Evolutionary conservation across 53 echinoderm and acorn worm genomes (phyloP).

Genomic region (Holothuria scabra): DNA sequence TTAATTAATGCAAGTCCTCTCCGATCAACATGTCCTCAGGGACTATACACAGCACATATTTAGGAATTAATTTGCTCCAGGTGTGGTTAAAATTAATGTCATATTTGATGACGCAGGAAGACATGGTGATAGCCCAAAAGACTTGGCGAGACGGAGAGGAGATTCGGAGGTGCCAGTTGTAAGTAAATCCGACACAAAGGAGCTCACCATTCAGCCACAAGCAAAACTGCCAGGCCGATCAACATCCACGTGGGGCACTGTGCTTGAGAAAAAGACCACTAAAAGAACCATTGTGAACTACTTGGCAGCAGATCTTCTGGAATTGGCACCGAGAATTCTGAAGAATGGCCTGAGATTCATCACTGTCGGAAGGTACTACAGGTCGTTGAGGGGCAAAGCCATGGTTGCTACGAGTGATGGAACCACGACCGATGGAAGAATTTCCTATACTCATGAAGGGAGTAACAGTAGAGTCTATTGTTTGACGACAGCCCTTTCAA

Average conservation of each 20-base stretch:
- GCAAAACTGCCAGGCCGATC: conserved; percentile 3
- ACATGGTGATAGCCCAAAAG: conserved; percentile 51
- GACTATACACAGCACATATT: conserved; percentile 39
- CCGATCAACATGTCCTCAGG: conserved; percentile 1
- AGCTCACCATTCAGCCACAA: background rate
- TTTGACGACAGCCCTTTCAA: background rate
- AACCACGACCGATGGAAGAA: conserved; percentile 37
- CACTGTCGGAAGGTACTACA: conserved; percentile 30
- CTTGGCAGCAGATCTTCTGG: background rate
- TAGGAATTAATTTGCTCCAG: background rate
- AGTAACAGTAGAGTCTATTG: conserved; percentile 39
- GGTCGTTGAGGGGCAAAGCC: conserved; percentile 3
- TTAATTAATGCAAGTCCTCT: conserved; percentile 56
- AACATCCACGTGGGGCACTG: background rate
- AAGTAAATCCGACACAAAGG: too few species aligned
- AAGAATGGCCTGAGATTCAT: conserved; percentile 13
- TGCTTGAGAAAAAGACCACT: background rate
- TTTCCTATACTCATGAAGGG: too few species aligned
- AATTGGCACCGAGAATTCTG: background rate
- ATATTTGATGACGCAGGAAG: conserved; percentile 55
- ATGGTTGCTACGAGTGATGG: background rate
- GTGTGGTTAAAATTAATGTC: background rate
- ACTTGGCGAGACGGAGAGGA: too few species aligned
- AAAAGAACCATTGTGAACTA: background rate
- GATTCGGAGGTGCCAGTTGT: too few species aligned